These are phyloP conservation scores for Muscidifurax raptorellus DNA, from an alignment of 1,140 invertebrate genomes.

Conservation along the genomic window DNA sequence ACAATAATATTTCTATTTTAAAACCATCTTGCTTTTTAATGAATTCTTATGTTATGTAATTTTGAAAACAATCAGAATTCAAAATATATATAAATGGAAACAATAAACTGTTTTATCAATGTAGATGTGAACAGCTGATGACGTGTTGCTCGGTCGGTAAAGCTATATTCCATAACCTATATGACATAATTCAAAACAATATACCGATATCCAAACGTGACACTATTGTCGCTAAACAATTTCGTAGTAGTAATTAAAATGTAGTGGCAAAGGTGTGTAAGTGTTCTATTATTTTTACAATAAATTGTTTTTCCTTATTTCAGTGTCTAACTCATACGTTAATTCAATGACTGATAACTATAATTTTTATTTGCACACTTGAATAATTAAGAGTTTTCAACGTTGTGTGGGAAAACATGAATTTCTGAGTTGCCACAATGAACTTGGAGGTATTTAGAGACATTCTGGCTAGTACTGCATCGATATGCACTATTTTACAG, in stretches of 20 bases:
- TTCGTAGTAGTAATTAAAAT: background rate
- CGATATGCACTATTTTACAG: constrained; percentile 81
- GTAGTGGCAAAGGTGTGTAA: background rate
- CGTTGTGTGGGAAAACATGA: constrained; percentile 10
- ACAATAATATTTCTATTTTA: too few relatives aligned
- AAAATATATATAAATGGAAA: background rate
- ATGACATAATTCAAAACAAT: background rate
- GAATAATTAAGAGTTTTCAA: background rate
- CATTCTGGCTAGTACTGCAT: constrained; percentile 78
- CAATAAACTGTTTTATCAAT: background rate
- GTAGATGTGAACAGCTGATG: background rate
- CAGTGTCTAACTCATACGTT: background rate
- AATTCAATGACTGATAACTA: background rate
- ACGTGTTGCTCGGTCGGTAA: background rate
- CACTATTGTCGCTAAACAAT: background rate
- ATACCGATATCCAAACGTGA: background rate
- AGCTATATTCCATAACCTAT: background rate
- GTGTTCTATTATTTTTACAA: background rate
- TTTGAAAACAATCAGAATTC: background rate
- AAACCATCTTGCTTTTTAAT: too few relatives aligned
- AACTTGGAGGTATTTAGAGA: constrained; percentile 66
- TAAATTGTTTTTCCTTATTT: background rate
- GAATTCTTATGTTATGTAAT: too few relatives aligned
- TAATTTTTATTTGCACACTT: background rate
- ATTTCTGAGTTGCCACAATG: constrained; percentile 29